Conservation (phyloP, 2,113 vertebrate genomes). For the Gobio gobio region DNA sequence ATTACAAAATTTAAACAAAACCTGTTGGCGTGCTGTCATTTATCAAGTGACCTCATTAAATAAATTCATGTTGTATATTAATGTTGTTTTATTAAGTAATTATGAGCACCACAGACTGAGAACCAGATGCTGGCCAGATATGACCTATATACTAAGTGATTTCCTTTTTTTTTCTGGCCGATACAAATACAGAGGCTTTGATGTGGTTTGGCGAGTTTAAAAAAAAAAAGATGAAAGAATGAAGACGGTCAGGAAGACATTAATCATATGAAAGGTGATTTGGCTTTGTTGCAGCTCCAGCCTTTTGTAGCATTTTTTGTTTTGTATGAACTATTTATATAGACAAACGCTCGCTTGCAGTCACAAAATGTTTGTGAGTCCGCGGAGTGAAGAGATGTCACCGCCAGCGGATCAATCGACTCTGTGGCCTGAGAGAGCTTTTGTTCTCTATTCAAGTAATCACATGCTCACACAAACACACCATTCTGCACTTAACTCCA, state of each 20-base stretch:
- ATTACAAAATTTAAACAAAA: slow-evolving; percentile 43
- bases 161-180: slow-evolving; percentile 3
- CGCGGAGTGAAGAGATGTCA: slow-evolving; percentile 47
- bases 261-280: slow-evolving; percentile 17
- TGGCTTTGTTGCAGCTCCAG: neutral
- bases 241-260: neutral
- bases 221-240: neutral
- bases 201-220: neutral
- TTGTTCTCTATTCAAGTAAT: slow-evolving; percentile 67
- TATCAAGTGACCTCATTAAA: slow-evolving; percentile 10
- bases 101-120: neutral
- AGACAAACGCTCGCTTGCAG: slow-evolving; percentile 29
- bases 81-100: slow-evolving; percentile 8
- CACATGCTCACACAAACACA: slow-evolving; percentile 17
- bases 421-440: slow-evolving; percentile 61
- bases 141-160: slow-evolving; percentile 6
- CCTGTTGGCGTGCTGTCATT: slow-evolving; percentile 8
- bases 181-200: slow-evolving; percentile 9
- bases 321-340: neutral
- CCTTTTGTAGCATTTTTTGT: neutral
- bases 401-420: slow-evolving; percentile 57
- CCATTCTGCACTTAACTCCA: slow-evolving; percentile 57
- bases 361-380: slow-evolving; percentile 30
- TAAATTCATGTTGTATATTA: neutral
- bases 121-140: slow-evolving; percentile 1